Base-by-base conservation (phyloP, 2,113 vertebrate species). In the Oophaga pumilio region DNA sequence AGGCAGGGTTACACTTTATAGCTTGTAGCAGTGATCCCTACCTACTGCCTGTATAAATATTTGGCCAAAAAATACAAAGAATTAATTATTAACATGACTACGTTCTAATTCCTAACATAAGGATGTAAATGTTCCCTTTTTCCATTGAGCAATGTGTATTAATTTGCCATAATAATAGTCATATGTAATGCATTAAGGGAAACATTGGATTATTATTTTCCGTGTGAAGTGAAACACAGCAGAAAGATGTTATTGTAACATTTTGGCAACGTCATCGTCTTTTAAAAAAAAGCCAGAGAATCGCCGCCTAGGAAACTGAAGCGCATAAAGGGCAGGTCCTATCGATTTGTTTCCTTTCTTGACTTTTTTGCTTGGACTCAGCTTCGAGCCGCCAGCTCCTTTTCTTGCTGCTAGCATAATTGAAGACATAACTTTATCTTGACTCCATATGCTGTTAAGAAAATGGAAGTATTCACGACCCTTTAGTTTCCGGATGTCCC, bases 391-490 rank as follows among this genome's bases (percentile, higher is more conserved):
- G 85, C 85, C 85, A 80, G 76, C 53, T 57, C 77, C 85, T 81
- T 80, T 80, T 81, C 77, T 64, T 69, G 49, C 60, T 87, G 85
- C 85, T 76, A 87, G 85, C 76, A 59, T 71, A 87, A 87, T 87
- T 87, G 85, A 87, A 80, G 85, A 81, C 62, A 71, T 80, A 87
- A 81, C 85, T 76, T 85, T 78, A 73, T 85, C 83, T 68, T 43
- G 76, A 71, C 76, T 87, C 28, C 52, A 71, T 33, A 80, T 80
- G 64, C 60, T 87, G 85, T 80, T 59, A 56, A 71, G 60, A 71
- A 87, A 87, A 81, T 77, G 56, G 76, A 78, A 87, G 26, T 81
- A 57, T 71, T 76, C 82, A 56, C 83, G 60, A 49, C 20, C 33
- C 8, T 43, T 33, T 53, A 53, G 43, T 52, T 43, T 24, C 20